Evolutionary conservation across 2,113 vertebrate species (phyloP), one percentile per base, ranked within the genome.

Genomic region (Leptosomus discolor): DNA sequence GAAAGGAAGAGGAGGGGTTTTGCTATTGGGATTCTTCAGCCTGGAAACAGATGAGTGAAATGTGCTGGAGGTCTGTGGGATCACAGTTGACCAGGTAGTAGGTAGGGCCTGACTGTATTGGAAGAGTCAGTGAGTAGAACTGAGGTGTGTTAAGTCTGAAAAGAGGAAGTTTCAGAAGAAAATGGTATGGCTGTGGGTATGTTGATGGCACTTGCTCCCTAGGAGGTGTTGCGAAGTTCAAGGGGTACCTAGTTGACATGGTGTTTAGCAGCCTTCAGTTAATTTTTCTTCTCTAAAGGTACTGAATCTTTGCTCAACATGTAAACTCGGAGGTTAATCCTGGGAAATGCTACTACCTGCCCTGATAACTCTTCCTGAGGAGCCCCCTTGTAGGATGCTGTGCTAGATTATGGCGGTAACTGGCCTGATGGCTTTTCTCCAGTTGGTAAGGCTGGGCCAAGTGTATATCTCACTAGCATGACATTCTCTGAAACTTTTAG

Each of bases 261-360:
- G 23, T 46, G 2, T 48, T 58, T 45, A 64, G 19, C 46, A 63
- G 41, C 10, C 24, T 15, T 51, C 3, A 2, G 23, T 45, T 81
- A 16, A 14, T 15, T 58, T 75, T 48, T 26, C 20, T 64, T 68
- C 26, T 86, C 29, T 58, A 17, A n/a, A 23, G 8, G 15, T 70
- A 8, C 16, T 4, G 0, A n/a, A n/a, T n/a, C n/a, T n/a, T n/a
- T 32, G 39, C 9, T 76, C 0, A 5, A 29, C 5, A 1, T 15
- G 30, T 45, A 7, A 61, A 60, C 14, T 18, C 8, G 45, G 48
- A 80, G 48, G 6, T 27, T 54, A 60, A 12, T 91, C 29, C 32
- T 82, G 51, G 36, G 23, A 68, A 51, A 30, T 46, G 26, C 43
- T 54, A 1, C 36, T 12, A 29, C 45, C 14, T 50, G 24, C 54